Percentiles rank a stretch among this genome's conserved stretches.
These are phyloP conservation scores for Cercopithecus mitis DNA, from an alignment of 2,797 vertebrate species.

Conservation along the genomic window DNA sequence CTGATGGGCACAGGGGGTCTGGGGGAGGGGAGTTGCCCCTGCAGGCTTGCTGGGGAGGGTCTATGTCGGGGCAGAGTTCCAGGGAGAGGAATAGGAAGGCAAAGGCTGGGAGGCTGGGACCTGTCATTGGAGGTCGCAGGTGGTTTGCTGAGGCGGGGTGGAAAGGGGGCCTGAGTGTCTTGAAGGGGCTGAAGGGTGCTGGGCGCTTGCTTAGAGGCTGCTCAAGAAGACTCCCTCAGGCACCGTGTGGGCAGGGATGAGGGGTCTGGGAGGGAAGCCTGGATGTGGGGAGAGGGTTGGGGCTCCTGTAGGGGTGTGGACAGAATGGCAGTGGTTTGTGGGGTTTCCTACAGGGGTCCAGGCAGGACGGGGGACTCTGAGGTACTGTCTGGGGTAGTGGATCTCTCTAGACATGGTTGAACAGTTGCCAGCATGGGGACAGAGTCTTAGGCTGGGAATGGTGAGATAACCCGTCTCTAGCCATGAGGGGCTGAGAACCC, in stretches of 20 bases:
- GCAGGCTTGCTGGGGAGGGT: not conserved
- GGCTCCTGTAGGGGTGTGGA: not conserved
- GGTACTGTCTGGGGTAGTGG: not conserved
- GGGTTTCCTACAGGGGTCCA: too few species aligned
- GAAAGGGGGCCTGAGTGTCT: not conserved
- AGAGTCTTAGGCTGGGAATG: not conserved
- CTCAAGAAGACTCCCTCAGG: not conserved
- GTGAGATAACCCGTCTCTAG: not conserved
- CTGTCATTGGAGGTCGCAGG: not conserved
- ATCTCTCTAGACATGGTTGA: not conserved
- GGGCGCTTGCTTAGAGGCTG: not conserved
- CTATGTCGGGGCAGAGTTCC: rapidly evolving
- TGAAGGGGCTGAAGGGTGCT: not conserved
- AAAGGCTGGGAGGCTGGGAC: not conserved
- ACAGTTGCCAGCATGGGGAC: not conserved
- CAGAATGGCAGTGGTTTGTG: not conserved
- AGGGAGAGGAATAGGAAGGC: not conserved
- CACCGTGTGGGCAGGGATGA: too few species aligned
- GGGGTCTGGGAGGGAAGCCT: not conserved
- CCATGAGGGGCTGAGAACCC: not conserved
- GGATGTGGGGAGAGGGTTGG: not conserved
- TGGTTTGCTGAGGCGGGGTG: too few species aligned
- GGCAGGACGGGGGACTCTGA: not conserved
- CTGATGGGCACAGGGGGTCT: not conserved
- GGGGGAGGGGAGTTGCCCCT: rapidly evolving